These are phyloP conservation scores for Bellardia pandia DNA, from an alignment of 2,888 invertebrate species.

Conservation along the genomic window DNA sequence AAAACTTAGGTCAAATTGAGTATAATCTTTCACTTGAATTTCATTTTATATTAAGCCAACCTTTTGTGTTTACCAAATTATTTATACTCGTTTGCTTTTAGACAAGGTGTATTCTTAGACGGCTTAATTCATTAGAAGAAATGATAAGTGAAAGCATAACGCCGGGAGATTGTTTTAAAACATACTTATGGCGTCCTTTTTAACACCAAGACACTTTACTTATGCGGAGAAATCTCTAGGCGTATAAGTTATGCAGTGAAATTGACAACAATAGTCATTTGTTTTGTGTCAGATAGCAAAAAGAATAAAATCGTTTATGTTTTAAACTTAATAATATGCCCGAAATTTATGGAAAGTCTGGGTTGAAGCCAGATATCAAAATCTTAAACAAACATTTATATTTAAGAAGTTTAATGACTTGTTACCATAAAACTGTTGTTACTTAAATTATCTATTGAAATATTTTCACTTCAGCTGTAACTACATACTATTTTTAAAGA, in stretches of 20 bases:
- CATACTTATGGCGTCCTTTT: conserved; percentile 45
- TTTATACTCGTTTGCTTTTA: background rate
- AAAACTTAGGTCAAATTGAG: background rate
- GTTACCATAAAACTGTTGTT: no score
- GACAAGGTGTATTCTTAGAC: background rate
- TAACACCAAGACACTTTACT: conserved; percentile 25
- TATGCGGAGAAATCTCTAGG: conserved; percentile 46
- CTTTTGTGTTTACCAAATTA: background rate
- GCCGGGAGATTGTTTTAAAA: conserved; percentile 28
- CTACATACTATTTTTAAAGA: background rate
- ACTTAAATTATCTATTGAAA: background rate
- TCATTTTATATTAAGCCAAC: background rate
- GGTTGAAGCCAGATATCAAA: no score
- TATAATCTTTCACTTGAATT: background rate
- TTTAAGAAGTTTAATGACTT: no score
- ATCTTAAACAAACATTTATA: no score
- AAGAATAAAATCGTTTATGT: conserved; percentile 12
- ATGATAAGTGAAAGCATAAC: conserved; percentile 12
- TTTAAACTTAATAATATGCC: background rate
- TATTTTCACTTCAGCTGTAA: background rate
- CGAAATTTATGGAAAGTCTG: no score
- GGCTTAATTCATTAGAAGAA: conserved; percentile 8
- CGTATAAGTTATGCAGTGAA: conserved; percentile 38
- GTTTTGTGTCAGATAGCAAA: conserved; percentile 2
- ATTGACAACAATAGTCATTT: conserved; percentile 20